Percentiles rank a stretch among this genome's conserved stretches.
Conservation (phyloP, 2,797 vertebrate genomes). For the Gymnoscopelus microlampas region DNA sequence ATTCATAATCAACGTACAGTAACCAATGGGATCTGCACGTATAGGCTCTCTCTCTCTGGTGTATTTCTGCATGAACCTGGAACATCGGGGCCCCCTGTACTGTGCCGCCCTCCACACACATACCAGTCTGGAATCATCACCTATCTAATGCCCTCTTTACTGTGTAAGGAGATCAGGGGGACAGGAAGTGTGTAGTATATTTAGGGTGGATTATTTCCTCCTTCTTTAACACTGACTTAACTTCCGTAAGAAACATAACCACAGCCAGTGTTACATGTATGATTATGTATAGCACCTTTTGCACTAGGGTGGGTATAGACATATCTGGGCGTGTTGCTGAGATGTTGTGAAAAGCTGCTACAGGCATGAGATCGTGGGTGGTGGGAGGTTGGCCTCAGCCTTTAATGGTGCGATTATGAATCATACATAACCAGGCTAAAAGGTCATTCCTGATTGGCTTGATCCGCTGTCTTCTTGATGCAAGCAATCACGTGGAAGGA, state of each 20-base stretch:
- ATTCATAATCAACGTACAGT: no score
- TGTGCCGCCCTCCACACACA: constrained; percentile 30
- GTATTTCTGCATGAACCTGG: background rate
- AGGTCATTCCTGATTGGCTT: constrained; percentile 23
- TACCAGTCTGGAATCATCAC: constrained; percentile 51
- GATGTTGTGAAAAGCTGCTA: constrained; percentile 16
- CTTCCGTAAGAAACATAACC: constrained; percentile 35
- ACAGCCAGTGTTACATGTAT: constrained; percentile 33
- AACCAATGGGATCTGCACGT: no score
- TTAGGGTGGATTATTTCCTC: constrained; percentile 71
- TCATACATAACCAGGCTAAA: background rate
- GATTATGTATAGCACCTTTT: constrained; percentile 8
- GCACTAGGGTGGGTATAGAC: background rate
- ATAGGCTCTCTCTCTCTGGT: no score
- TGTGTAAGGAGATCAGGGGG: constrained; percentile 68
- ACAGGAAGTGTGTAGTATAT: constrained; percentile 76
- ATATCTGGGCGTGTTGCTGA: background rate
- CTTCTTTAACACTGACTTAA: constrained; percentile 48
- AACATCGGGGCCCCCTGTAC: constrained; percentile 3
- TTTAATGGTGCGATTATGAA: background rate
- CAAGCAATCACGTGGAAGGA: background rate
- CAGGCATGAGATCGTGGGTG: constrained; percentile 14
- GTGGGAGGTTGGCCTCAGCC: background rate
- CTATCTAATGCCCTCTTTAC: constrained; percentile 51
- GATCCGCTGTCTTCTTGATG: constrained; percentile 21